Percentiles rank a stretch among this genome's conserved stretches.
Conservation (phyloP, 2,888 invertebrate species). For the Seira ritae region DNA sequence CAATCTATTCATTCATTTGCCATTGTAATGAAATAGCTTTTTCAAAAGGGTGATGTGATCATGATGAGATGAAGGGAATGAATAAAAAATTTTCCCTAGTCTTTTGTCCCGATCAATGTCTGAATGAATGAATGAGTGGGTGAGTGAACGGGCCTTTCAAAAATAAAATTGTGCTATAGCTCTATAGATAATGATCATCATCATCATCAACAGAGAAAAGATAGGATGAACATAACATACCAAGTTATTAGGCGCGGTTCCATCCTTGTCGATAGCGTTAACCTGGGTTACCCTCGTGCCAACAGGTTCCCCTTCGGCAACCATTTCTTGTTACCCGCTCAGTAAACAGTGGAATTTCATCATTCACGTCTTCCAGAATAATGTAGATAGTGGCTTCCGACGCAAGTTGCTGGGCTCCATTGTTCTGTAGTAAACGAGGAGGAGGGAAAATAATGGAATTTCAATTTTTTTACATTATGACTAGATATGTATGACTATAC, state of each 20-base stretch:
- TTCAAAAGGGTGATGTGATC: not conserved
- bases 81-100: not conserved
- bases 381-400: conserved; percentile 92
- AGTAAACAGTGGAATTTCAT: conserved; percentile 96
- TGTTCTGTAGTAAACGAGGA: conserved; percentile 82
- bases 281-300: conserved; percentile 97
- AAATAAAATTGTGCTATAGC: too few relatives aligned
- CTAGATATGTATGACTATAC: too few relatives aligned
- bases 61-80: not conserved
- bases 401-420: conserved; percentile 95
- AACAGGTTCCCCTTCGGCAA: conserved; percentile 94
- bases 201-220: too few relatives aligned
- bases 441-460: conserved; percentile 33
- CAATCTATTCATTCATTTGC: not conserved
- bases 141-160: too few relatives aligned
- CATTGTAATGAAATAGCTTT: not conserved
- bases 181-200: too few relatives aligned
- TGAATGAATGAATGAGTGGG: too few relatives aligned
- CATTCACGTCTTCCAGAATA: conserved; percentile 93
- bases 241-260: conserved; percentile 95
- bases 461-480: conserved; percentile 33
- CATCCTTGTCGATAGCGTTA: conserved; percentile 97
- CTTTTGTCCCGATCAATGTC: not conserved
- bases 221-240: conserved; percentile 78
- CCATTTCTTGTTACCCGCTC: conserved; percentile 96